Evolutionary conservation across 2,797 vertebrate species (phyloP), one percentile per base, ranked within the genome.

Genomic region (Diplodus puntazzo): DNA sequence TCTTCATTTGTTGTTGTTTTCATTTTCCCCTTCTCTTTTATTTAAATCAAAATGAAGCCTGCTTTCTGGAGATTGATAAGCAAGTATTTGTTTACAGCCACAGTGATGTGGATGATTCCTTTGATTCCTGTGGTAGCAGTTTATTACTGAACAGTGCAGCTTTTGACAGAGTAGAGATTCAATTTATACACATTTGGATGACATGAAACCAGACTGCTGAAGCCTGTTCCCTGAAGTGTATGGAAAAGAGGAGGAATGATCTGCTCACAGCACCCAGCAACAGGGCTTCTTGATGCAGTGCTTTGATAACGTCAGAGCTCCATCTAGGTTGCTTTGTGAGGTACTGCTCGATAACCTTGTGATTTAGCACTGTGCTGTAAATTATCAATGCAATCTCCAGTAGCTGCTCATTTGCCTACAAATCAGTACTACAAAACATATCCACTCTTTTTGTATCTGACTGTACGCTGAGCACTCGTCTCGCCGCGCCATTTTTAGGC

Each of bases 241-340:
- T 59, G 46, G 74, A 69, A 80, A 80, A 88, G 68, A 90, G 83
- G 72, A 69, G 87, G 80, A 86, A 88, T 80, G 87, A 90, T 93
- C 89, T 91, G 90, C 91, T 93, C 86, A 69, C 60, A 34, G 91
- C 89, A 88, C 92, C 91, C 90, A 91, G 92, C 93, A 94, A 92
- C 94, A 94, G 92, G 85, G 89, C 89, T 91, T 82, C 85, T 90
- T 90, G 87, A 91, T 92, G 87, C 92, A 86, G 85, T 60, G 90
- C 90, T 95, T 95, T 94, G 91, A 94, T 94, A 96, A 96, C 94
- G 92, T 94, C 93, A 95, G 93, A 96, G 96, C 94, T 95, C 95
- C 96, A 96, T 95, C 95, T 96, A 96, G 95, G 94, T 94, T 92
- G 89, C 91, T 92, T 83, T 88, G 66, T 68, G 91, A 79, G 95